Percentiles rank a stretch among this genome's conserved stretches.
These are phyloP conservation scores for Zophobas morio DNA, from an alignment of 1,140 invertebrate species.

Conservation along the genomic window DNA sequence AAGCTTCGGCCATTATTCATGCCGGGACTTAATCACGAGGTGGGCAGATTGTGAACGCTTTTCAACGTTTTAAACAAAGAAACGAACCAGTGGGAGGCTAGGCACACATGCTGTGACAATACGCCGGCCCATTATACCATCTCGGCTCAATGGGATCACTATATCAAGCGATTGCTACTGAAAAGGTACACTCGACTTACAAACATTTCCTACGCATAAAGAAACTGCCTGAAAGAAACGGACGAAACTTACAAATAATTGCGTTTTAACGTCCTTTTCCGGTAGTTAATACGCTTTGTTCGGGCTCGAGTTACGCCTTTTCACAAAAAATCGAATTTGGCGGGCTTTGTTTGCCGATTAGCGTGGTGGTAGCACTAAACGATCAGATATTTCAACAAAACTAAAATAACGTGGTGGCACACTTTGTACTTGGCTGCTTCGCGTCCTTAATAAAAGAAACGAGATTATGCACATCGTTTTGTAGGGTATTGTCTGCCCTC, in stretches of 20 bases:
- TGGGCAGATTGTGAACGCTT: constrained; percentile 58
- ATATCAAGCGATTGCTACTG: constrained; percentile 64
- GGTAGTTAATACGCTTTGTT: constrained; percentile 61
- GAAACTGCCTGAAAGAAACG: constrained; percentile 53
- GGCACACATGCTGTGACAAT: constrained; percentile 64
- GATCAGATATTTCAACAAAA: no score
- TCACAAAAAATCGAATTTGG: background rate
- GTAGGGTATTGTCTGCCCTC: background rate
- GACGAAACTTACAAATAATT: constrained; percentile 65
- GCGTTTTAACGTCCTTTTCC: constrained; percentile 66
- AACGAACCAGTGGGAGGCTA: constrained; percentile 64
- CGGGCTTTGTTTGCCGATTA: background rate
- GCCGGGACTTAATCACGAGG: constrained; percentile 55
- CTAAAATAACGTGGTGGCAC: no score
- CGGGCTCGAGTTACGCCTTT: no score
- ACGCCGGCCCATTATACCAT: constrained; percentile 62
- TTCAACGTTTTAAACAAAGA: constrained; percentile 63
- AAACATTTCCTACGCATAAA: constrained; percentile 59
- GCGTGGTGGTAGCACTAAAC: no score
- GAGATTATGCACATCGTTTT: no score
- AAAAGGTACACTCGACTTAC: constrained; percentile 66
- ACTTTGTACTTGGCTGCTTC: no score
- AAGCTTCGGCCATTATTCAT: constrained; percentile 52
- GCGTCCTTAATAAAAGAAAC: no score
- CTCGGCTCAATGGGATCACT: constrained; percentile 63